Evolutionary conservation across 2,888 invertebrate genomes (phyloP).

Genomic region (Acronicta leporina): DNA sequence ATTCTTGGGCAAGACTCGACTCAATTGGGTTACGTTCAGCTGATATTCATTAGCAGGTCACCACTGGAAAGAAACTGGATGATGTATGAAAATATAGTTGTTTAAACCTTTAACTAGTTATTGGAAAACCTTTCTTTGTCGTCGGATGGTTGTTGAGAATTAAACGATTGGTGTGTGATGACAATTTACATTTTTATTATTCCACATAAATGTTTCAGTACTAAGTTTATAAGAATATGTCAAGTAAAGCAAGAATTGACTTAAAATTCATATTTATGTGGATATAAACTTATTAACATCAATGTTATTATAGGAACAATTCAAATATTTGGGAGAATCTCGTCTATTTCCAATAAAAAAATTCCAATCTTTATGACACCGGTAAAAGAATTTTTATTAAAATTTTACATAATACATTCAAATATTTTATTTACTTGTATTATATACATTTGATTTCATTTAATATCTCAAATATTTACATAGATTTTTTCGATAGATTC

Average conservation of each 20-base stretch:
- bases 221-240: conserved; percentile 13
- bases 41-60: no score
- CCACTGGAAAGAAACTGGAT: no score
- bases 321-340: not conserved
- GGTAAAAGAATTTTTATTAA: conserved; percentile 27
- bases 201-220: conserved; percentile 14
- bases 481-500: conserved; percentile 45
- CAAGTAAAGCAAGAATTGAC: conserved; percentile 19
- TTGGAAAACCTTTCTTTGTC: conserved; percentile 16
- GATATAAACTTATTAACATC: not conserved
- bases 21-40: no score
- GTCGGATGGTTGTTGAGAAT: conserved; percentile 20
- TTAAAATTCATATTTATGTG: conserved; percentile 5
- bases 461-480: conserved; percentile 54
- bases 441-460: conserved; percentile 45
- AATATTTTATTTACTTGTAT: conserved; percentile 24
- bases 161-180: conserved; percentile 35
- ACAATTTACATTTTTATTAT: conserved; percentile 52
- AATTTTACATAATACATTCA: conserved; percentile 31
- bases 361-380: conserved; percentile 20
- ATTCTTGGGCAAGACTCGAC: no score
- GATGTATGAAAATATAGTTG: not conserved
- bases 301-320: not conserved
- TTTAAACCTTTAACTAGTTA: conserved; percentile 5
- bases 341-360: conserved; percentile 9